Percentiles rank a stretch among this genome's conserved stretches.
phyloP scores from a whole-genome alignment of 2,797 vertebrate species.

The Acipenser transmontanus region DNA sequence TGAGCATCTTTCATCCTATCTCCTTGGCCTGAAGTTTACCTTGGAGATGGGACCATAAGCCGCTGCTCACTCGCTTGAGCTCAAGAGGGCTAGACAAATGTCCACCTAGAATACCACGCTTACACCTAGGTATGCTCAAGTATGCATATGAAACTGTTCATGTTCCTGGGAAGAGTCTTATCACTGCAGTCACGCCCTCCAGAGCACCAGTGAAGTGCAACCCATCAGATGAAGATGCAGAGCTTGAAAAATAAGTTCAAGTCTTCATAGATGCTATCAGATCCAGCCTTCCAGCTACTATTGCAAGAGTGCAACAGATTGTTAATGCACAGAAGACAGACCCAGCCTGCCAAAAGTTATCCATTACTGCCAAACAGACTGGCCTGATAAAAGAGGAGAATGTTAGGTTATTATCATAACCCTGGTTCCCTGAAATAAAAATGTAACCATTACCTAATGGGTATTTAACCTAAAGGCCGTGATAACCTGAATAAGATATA shows the following conservation, averaged over 20 bases:
- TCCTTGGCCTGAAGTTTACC: not conserved
- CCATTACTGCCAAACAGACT: not conserved
- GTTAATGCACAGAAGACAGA: not conserved
- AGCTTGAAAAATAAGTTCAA: not conserved
- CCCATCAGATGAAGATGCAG: not conserved
- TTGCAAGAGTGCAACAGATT: not conserved
- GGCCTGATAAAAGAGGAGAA: conserved; percentile 14
- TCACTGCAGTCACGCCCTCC: not conserved
- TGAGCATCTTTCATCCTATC: not conserved
- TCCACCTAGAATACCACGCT: not conserved
- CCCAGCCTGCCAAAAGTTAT: too few relatives aligned
- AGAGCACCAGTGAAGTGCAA: not conserved
- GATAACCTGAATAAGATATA: too few relatives aligned
- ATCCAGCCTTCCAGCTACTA: not conserved
- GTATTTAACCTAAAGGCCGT: too few relatives aligned
- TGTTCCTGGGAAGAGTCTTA: not conserved
- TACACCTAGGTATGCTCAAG: not conserved
- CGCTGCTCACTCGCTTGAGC: not conserved
- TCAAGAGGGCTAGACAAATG: not conserved
- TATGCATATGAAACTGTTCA: not conserved
- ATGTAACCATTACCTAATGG: too few relatives aligned
- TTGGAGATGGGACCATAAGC: not conserved
- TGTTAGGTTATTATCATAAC: too few relatives aligned
- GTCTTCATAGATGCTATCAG: not conserved
- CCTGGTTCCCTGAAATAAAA: too few relatives aligned